phyloP scores from a whole-genome alignment of 2,797 vertebrate genomes.

The Sebastes flavidus region DNA sequence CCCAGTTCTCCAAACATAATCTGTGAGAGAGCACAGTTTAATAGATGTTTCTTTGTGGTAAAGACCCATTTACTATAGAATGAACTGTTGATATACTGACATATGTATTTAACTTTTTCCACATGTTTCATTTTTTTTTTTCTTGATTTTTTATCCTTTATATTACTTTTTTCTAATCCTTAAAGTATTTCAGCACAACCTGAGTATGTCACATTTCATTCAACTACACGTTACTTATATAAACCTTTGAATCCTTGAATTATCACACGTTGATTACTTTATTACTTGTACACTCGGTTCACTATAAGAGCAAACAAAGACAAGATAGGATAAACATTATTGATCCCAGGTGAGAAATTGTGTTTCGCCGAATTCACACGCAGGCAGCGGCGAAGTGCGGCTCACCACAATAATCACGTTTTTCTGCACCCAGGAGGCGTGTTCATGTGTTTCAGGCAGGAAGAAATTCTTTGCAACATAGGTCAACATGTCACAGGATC shows the following conservation, averaged over 20 bases:
- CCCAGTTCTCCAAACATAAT: slow-evolving; percentile 27
- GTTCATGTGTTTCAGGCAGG: too few relatives aligned
- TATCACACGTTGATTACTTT: not conserved
- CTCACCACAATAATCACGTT: too few relatives aligned
- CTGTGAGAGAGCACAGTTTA: slow-evolving; percentile 4
- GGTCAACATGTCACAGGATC: too few relatives aligned
- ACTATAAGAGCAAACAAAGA: not conserved
- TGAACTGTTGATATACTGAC: not conserved
- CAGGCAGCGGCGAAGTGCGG: too few relatives aligned
- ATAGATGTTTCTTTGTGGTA: not conserved
- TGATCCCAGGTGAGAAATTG: not conserved
- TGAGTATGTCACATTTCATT: not conserved
- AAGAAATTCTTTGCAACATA: too few relatives aligned
- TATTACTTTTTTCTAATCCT: not conserved
- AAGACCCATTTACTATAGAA: not conserved
- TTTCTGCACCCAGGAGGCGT: too few relatives aligned
- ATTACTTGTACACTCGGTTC: not conserved
- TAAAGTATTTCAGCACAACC: not conserved
- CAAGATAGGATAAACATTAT: not conserved
- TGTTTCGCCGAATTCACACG: not conserved
- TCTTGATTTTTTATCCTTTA: not conserved
- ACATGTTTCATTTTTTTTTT: not conserved
- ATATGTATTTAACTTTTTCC: not conserved
- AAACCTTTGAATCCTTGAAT: not conserved
- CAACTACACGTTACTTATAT: not conserved